A percentile compares a stretch with the other conserved stretches of the same genome.
These are phyloP conservation scores for Osedax frankpressi DNA, from an alignment of 2,888 invertebrate genomes.

Conservation along the genomic window DNA sequence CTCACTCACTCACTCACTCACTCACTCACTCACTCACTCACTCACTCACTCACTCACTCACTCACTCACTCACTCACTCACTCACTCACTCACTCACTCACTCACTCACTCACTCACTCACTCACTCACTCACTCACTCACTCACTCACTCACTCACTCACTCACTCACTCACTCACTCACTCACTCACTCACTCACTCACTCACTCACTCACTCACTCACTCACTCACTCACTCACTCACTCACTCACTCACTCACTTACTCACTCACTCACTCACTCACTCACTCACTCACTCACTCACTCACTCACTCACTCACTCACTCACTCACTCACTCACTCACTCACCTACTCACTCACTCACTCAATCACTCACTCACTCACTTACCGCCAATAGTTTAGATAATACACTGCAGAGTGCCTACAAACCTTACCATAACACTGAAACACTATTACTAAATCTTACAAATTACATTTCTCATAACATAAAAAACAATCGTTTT, in stretches of 20 bases:
- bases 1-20: neutral
- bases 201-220: neutral
- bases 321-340: no score
- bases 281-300: constrained; percentile 1
- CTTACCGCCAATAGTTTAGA: no score
- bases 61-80: constrained; percentile 4
- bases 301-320: neutral
- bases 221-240: neutral
- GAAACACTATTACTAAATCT: no score
- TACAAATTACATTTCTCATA: no score
- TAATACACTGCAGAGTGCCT: no score
- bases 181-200: neutral
- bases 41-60: constrained; percentile 14
- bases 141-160: neutral
- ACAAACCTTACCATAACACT: no score
- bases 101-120: neutral
- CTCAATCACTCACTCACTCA: no score
- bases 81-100: no score
- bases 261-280: neutral
- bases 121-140: neutral
- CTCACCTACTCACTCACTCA: no score
- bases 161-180: neutral
- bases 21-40: constrained; percentile 10
- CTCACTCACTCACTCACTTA: no score
- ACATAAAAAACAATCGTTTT: no score